Conservation (phyloP, 2,888 invertebrate species). For the Drosophila basisetae region DNA sequence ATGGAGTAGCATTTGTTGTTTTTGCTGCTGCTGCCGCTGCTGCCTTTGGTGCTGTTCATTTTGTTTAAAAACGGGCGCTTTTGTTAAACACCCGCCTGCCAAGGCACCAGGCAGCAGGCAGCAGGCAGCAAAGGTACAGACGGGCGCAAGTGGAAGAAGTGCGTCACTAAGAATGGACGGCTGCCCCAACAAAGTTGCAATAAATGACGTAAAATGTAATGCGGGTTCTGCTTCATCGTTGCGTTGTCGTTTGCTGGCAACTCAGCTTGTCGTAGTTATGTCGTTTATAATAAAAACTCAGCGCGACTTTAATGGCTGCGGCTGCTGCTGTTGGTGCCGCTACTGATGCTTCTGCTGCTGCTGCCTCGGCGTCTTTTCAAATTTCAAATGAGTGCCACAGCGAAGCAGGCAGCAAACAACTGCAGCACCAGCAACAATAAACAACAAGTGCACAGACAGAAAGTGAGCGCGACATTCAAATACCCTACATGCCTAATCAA, state of each 20-base stretch:
- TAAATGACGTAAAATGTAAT: conserved; percentile 80
- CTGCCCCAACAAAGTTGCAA: conserved; percentile 76
- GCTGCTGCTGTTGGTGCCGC: conserved; percentile 23
- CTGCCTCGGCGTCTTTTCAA: conserved; percentile 75
- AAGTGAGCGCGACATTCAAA: background rate
- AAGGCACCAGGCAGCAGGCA: background rate
- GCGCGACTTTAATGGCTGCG: conserved; percentile 80
- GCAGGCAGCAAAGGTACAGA: conserved; percentile 46
- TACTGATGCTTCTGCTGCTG: conserved; percentile 55
- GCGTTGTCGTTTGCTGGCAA: conserved; percentile 64
- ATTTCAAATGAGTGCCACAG: conserved; percentile 72
- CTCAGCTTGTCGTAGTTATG: conserved; percentile 81
- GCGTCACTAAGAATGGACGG: conserved; percentile 28
- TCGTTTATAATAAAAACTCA: conserved; percentile 80
- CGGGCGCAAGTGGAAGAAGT: conserved; percentile 52
- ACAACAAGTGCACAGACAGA: conserved; percentile 23
- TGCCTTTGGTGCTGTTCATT: conserved; percentile 36
- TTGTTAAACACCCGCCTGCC: conserved; percentile 30
- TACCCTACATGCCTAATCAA: conserved; percentile 24
- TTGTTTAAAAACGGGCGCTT: conserved; percentile 36
- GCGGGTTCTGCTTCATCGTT: conserved; percentile 37
- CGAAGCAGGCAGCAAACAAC: conserved; percentile 33
- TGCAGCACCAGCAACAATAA: conserved; percentile 52
- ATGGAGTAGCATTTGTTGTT: conserved; percentile 75
- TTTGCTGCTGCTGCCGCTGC: conserved; percentile 25